phyloP scores from a whole-genome alignment of 1,140 invertebrate species.

The Pristionchus pacificus region DNA sequence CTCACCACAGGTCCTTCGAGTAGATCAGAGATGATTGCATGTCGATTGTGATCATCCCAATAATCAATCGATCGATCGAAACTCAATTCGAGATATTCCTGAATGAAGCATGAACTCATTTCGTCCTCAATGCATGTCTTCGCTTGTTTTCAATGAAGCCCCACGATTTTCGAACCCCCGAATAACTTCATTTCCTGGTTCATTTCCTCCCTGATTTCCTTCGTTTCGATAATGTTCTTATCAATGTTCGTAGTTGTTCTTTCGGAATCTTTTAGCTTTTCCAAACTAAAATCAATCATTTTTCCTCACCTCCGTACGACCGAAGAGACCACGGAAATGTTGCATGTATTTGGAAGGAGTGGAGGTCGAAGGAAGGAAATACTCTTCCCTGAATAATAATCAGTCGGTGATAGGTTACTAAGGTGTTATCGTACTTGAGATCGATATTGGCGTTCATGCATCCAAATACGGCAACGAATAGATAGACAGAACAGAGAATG shows the following conservation, averaged over 20 bases:
- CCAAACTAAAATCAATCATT: too few species aligned
- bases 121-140: constrained; percentile 20
- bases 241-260: too few species aligned
- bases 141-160: constrained; percentile 18
- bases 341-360: background rate
- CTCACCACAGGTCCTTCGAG: constrained; percentile 30
- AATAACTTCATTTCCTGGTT: constrained; percentile 30
- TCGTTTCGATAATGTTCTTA: background rate
- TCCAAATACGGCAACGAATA: constrained; percentile 32
- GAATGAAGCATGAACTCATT: constrained; percentile 20
- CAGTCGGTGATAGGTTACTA: too few species aligned
- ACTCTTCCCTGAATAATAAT: background rate
- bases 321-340: background rate
- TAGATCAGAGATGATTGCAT: constrained; percentile 23
- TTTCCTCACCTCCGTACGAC: background rate
- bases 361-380: background rate
- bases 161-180: constrained; percentile 7
- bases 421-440: too few species aligned
- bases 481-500: constrained; percentile 27
- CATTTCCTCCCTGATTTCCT: constrained; percentile 11
- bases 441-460: constrained; percentile 18
- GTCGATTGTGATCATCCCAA: constrained; percentile 17
- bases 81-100: constrained; percentile 12
- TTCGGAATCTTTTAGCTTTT: too few species aligned
- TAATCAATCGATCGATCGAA: constrained; percentile 30